Evolutionary conservation across 2,113 vertebrate genomes (phyloP).

Genomic region (Orientallactaga bullata): DNA sequence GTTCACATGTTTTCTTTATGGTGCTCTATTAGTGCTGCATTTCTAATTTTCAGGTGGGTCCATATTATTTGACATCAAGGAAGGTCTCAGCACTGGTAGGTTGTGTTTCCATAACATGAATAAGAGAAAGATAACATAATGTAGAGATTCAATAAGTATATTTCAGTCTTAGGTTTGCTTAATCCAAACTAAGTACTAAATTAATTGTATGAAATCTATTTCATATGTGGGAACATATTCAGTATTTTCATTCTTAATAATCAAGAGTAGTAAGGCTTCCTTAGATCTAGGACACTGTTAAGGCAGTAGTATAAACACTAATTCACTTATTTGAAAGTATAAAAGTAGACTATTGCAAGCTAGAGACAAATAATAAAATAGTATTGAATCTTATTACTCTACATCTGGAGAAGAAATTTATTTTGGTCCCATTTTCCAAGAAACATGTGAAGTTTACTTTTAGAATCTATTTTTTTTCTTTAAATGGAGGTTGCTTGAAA

Average conservation of each 20-base stretch:
- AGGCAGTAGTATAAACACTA: not conserved
- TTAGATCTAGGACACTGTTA: not conserved
- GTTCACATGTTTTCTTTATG: not conserved
- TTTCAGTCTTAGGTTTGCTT: not conserved
- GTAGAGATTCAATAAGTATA: not conserved
- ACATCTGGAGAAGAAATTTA: conserved; percentile 20
- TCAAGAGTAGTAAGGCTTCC: not conserved
- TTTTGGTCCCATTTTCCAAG: conserved; percentile 3
- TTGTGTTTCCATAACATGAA: not conserved
- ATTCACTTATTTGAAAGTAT: not conserved
- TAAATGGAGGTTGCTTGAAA: not conserved
- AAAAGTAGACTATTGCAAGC: not conserved
- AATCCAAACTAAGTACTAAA: conserved; percentile 25
- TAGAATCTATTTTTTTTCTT: not conserved
- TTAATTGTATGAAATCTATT: not conserved
- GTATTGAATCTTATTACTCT: not conserved
- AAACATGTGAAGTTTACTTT: not conserved
- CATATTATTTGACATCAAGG: conserved; percentile 28
- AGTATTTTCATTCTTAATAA: conserved; percentile 21
- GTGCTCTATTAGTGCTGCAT: not conserved
- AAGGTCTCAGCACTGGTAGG: not conserved
- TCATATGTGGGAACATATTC: conserved; percentile 32
- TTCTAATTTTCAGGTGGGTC: not conserved
- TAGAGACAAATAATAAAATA: not conserved
- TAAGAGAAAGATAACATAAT: conserved; percentile 6